Conservation (phyloP, 2,888 invertebrate species). For the Eupithecia abbreviata region DNA sequence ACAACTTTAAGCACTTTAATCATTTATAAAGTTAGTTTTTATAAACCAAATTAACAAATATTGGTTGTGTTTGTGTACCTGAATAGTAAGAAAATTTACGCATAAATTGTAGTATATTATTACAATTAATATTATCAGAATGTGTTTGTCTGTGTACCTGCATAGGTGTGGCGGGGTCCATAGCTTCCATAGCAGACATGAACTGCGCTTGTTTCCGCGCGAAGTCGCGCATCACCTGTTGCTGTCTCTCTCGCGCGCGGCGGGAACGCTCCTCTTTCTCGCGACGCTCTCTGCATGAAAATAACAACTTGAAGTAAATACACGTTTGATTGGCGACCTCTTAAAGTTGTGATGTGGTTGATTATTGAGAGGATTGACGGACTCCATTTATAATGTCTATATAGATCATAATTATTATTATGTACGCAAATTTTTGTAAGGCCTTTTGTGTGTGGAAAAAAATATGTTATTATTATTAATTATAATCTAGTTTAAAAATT, state of each 20-base stretch:
- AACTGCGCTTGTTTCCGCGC: conserved; percentile 95
- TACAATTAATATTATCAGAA: too few species aligned
- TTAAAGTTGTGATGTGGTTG: neutral
- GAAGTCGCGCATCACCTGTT: conserved; percentile 96
- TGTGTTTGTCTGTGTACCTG: conserved; percentile 3
- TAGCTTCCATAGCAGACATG: conserved; percentile 85
- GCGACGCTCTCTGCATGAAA: conserved; percentile 63
- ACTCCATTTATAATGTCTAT: neutral
- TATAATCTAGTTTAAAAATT: too few species aligned
- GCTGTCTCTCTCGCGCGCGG: conserved; percentile 94
- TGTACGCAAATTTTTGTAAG: too few species aligned
- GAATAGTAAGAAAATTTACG: too few species aligned
- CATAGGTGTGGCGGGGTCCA: conserved; percentile 80
- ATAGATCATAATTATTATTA: too few species aligned
- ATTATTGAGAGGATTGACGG: neutral
- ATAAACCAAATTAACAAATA: too few species aligned
- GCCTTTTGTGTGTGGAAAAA: too few species aligned
- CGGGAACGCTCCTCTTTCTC: conserved; percentile 93
- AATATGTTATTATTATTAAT: too few species aligned
- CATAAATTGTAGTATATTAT: too few species aligned
- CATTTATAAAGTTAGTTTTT: too few species aligned
- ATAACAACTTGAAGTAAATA: neutral
- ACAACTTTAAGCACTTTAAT: too few species aligned
- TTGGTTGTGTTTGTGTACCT: too few species aligned
- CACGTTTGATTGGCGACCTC: neutral